These are phyloP conservation scores for Pseudonaja textilis DNA, from an alignment of 2,113 vertebrate species.

Conservation along the genomic window DNA sequence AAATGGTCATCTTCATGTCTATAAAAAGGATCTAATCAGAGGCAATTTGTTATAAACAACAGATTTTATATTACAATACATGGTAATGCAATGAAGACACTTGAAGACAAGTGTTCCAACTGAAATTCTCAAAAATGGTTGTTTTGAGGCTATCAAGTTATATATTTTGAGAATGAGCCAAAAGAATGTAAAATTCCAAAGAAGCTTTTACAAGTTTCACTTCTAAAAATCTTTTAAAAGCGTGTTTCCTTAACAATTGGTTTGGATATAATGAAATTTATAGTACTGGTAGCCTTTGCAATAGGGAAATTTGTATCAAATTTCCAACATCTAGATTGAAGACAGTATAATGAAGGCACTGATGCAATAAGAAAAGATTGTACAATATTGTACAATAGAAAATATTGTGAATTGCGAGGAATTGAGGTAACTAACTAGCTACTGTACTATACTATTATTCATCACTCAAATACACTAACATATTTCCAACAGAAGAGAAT, in stretches of 20 bases:
- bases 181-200: not conserved
- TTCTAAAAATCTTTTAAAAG: not conserved
- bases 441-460: not conserved
- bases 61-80: not conserved
- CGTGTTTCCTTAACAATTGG: not conserved
- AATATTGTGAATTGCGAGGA: not conserved
- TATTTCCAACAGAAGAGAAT: not conserved
- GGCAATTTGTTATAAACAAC: not conserved
- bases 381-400: not conserved
- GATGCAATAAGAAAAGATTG: not conserved
- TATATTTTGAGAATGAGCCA: not conserved
- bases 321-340: not conserved
- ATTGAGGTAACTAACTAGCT: not conserved
- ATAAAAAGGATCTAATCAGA: not conserved
- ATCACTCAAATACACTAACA: not conserved
- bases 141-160: not conserved
- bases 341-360: not conserved
- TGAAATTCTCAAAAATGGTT: not conserved
- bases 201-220: not conserved
- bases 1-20: not conserved
- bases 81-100: not conserved
- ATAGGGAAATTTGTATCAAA: too few relatives aligned
- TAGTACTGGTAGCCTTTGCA: not conserved
- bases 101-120: not conserved
- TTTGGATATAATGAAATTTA: not conserved